Base-by-base conservation (phyloP, 2,888 invertebrate genomes). In the Chalcosyrphus nemorum region DNA sequence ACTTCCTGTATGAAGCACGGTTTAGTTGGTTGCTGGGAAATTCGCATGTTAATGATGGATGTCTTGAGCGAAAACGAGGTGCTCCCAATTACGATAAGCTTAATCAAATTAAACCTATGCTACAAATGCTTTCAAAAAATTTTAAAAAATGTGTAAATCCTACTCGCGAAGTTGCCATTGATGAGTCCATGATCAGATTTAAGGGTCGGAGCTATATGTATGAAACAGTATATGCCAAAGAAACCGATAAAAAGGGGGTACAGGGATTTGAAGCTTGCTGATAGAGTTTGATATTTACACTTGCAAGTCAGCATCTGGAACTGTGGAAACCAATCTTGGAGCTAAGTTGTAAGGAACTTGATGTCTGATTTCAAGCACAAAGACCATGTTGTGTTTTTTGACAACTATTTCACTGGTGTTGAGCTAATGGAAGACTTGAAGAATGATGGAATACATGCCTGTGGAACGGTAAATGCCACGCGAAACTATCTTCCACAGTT, bases 221-320 rank as follows among this genome's bases (percentile, higher is more conserved):
- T 56, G 56, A 35, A 32, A 11, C 32, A 56, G 6, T 56, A 56
- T 19, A 32, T 56, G 56, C 56, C 56, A 56, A 59, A 43, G 59
- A 59, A 59, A 43, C 47, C 47, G n/a, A 50, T n/a, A 29, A 29
- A 54, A 54, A 15, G 32, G 32, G 15, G 52, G 7, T 52, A 52
- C 15, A 52, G 29, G 29, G 11, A 29, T 5, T 52, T 52, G n/a
- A n/a, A n/a, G 32, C 54, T 54, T 54, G 27, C 15, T 15, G 54
- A 54, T 54, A 54, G 17, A 9, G 17, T 32, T 54, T 7, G 15
- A 32, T 32, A 54, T 32, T 15, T 17, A 54, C 9, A 54, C 54
- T 17, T 29, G 15, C 29, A 29, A 54, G 32, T 6, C 32, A 54
- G 15, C n/a, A 52, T 27, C 52, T 52, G 11, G 11, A 15, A 32